Conservation (phyloP, 2,888 invertebrate species). For the Ernsta delagoae region DNA sequence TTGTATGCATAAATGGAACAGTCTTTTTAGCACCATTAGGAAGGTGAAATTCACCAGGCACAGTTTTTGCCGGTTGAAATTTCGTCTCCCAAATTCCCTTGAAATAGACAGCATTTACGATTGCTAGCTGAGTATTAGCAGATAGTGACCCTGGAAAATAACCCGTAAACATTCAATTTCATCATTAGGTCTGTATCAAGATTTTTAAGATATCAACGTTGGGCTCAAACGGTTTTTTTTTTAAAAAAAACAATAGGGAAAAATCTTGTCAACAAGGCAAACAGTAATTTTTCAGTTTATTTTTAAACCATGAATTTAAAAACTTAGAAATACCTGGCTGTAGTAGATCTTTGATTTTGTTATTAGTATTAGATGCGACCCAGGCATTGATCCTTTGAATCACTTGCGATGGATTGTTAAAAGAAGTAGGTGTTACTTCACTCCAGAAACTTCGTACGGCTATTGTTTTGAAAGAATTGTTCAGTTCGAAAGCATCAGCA, state of each 20-base stretch:
- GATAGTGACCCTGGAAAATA: slow-evolving; percentile 74
- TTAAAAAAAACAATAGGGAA: too few species aligned
- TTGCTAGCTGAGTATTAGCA: slow-evolving; percentile 83
- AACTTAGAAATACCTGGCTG: slow-evolving; percentile 74
- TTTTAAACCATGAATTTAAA: too few species aligned
- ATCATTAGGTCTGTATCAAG: too few species aligned
- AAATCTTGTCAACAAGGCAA: too few species aligned
- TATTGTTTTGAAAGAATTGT: slow-evolving; percentile 57
- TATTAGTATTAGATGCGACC: slow-evolving; percentile 88
- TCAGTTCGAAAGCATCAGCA: slow-evolving; percentile 59
- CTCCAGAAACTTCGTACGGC: slow-evolving; percentile 78
- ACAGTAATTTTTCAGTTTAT: too few species aligned
- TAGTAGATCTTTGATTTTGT: slow-evolving; percentile 86
- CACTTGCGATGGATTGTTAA: slow-evolving; percentile 72
- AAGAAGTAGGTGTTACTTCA: slow-evolving; percentile 84
- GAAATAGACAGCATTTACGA: slow-evolving; percentile 89
- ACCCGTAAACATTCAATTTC: too few species aligned
- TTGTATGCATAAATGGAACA: slow-evolving; percentile 86
- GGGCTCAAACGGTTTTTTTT: too few species aligned
- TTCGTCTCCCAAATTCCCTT: slow-evolving; percentile 88
- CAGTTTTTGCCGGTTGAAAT: slow-evolving; percentile 85
- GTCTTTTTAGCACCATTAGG: slow-evolving; percentile 64
- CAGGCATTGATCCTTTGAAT: slow-evolving; percentile 88
- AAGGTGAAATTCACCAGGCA: slow-evolving; percentile 80
- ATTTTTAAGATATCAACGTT: too few species aligned